Evolutionary conservation across 2,888 invertebrate genomes (phyloP).

Genomic region (Creontiades dilutus): DNA sequence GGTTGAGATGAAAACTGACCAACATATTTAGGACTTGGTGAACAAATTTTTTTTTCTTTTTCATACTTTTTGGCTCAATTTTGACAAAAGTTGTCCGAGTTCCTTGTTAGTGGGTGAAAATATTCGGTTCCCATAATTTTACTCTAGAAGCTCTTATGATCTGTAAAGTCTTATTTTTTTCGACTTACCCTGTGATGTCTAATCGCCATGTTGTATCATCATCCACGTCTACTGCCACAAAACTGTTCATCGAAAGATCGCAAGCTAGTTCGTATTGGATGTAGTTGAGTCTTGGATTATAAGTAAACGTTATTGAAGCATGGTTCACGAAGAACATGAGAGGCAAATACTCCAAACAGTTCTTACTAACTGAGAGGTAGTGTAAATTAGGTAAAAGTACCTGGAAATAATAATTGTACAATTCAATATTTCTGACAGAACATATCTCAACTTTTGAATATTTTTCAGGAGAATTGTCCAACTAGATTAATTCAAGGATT

Average conservation of each 20-base stretch:
- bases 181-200: slow-evolving; percentile 51
- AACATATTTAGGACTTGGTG: too few species aligned
- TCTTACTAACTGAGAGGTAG: slow-evolving; percentile 68
- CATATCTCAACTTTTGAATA: neutral
- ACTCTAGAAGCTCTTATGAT: too few species aligned
- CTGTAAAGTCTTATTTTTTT: neutral
- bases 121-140: too few species aligned
- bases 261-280: slow-evolving; percentile 74
- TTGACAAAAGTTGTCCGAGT: too few species aligned
- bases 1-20: too few species aligned
- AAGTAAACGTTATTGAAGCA: slow-evolving; percentile 60
- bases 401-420: slow-evolving; percentile 24
- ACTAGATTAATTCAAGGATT: neutral
- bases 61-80: too few species aligned
- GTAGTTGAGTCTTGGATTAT: slow-evolving; percentile 72
- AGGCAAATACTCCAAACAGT: slow-evolving; percentile 69
- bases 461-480: neutral
- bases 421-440: neutral
- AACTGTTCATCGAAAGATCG: slow-evolving; percentile 54
- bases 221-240: slow-evolving; percentile 26
- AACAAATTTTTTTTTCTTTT: too few species aligned
- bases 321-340: slow-evolving; percentile 70
- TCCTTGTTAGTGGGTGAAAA: too few species aligned
- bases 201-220: slow-evolving; percentile 58
- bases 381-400: slow-evolving; percentile 66